phyloP scores from a whole-genome alignment of 2,888 invertebrate genomes.

The Calameuta filiformis region DNA sequence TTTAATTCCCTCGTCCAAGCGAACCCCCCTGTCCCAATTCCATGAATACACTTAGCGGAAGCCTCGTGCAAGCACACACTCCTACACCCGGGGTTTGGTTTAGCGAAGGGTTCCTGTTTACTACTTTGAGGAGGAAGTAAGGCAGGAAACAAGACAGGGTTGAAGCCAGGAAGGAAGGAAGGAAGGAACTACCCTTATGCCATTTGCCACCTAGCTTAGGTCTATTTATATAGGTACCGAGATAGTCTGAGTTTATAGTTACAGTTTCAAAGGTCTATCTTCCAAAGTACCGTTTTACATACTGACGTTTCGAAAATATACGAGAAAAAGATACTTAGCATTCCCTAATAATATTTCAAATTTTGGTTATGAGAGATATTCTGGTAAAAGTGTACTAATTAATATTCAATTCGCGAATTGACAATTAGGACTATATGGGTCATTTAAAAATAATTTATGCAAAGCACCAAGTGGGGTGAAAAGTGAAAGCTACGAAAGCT shows the following conservation, averaged over 20 bases:
- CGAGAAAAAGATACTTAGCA: background rate
- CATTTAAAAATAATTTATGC: background rate
- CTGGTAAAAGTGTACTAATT: background rate
- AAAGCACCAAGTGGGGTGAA: background rate
- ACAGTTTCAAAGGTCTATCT: slow-evolving; percentile 25
- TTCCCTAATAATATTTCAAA: background rate
- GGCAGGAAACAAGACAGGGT: background rate
- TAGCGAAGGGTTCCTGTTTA: background rate
- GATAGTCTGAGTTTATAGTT: slow-evolving; percentile 19
- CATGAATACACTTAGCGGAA: slow-evolving; percentile 45
- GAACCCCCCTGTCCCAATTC: slow-evolving; percentile 43
- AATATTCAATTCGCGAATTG: background rate
- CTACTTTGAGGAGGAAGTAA: background rate
- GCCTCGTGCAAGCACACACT: slow-evolving; percentile 19
- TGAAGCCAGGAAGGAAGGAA: slow-evolving; percentile 16
- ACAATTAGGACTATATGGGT: background rate
- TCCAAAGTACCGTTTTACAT: background rate
- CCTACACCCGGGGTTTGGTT: slow-evolving; percentile 1
- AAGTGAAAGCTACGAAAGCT: background rate
- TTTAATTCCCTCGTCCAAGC: slow-evolving; percentile 48
- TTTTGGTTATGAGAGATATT: background rate
- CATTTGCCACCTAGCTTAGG: slow-evolving; percentile 45
- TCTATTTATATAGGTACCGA: slow-evolving; percentile 38
- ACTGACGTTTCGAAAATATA: background rate
- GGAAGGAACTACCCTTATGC: slow-evolving; percentile 38